phyloP scores from a whole-genome alignment of 2,797 vertebrate species.

The Peromyscus melanophrys region DNA sequence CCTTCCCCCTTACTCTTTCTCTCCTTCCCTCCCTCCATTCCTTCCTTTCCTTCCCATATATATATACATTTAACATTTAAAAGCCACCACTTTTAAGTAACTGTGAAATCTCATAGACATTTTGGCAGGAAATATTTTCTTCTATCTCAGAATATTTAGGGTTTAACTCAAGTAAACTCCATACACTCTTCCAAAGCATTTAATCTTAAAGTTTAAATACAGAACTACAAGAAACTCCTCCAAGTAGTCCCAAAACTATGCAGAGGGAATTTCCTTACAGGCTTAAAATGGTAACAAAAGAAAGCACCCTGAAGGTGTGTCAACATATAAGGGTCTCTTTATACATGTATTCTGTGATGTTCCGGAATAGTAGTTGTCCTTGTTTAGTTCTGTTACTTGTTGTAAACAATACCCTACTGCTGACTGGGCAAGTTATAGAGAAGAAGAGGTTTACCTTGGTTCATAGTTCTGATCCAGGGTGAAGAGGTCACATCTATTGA shows the following conservation, averaged over 20 bases:
- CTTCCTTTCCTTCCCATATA: not conserved
- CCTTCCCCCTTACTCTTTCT: not conserved
- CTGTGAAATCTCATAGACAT: not conserved
- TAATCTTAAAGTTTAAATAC: not conserved
- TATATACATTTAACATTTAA: not conserved
- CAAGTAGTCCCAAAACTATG: constrained; percentile 10
- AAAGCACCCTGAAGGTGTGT: not conserved
- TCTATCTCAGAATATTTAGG: not conserved
- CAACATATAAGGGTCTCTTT: not conserved
- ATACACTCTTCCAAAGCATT: not conserved
- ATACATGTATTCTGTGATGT: not conserved
- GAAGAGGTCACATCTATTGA: not conserved
- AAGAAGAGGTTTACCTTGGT: not conserved
- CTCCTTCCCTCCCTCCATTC: rapidly evolving
- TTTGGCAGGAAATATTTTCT: not conserved
- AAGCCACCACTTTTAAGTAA: not conserved
- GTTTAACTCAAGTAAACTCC: not conserved
- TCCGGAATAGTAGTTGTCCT: not conserved
- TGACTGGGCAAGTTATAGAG: not conserved
- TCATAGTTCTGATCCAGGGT: not conserved
- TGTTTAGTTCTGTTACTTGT: not conserved
- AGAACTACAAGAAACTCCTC: not conserved
- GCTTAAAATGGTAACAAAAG: not conserved
- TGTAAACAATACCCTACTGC: no score
- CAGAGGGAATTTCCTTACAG: constrained; percentile 29